Evolutionary conservation across 2,888 invertebrate species (phyloP).

Genomic region (Pristionchus mayeri): DNA sequence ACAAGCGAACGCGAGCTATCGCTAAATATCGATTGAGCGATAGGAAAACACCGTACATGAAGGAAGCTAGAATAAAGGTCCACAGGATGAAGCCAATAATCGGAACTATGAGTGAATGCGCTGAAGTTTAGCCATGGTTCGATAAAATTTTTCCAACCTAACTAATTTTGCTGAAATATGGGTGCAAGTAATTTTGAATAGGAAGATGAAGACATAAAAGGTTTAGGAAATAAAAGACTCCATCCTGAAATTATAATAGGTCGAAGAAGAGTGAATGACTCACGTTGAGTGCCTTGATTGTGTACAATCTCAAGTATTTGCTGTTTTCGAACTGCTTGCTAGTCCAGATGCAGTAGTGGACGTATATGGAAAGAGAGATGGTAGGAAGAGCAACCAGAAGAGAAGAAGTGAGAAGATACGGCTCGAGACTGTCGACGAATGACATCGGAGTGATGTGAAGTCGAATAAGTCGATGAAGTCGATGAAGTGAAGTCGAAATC

Average conservation of each 20-base stretch:
- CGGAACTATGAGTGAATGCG: background rate
- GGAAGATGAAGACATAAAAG: background rate
- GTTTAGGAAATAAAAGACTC: background rate
- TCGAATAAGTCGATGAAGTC: no score
- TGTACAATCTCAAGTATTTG: background rate
- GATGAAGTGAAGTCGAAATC: no score
- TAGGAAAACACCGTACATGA: background rate
- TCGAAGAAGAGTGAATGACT: background rate
- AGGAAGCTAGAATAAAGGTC: background rate
- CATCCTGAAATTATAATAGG: background rate
- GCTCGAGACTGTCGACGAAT: constrained; percentile 4
- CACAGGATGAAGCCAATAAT: background rate
- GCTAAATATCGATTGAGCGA: background rate
- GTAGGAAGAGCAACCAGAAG: background rate
- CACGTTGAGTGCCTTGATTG: background rate
- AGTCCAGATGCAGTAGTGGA: background rate
- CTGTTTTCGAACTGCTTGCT: background rate
- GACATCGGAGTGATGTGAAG: no score
- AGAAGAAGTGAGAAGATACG: background rate
- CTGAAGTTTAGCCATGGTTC: background rate
- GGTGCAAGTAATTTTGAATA: background rate
- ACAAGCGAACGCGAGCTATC: background rate
- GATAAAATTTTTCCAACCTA: no score
- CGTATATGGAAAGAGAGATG: background rate
- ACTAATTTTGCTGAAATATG: background rate